Base-by-base conservation (phyloP, 2,113 vertebrate genomes). In the Onychostruthus taczanowskii region DNA sequence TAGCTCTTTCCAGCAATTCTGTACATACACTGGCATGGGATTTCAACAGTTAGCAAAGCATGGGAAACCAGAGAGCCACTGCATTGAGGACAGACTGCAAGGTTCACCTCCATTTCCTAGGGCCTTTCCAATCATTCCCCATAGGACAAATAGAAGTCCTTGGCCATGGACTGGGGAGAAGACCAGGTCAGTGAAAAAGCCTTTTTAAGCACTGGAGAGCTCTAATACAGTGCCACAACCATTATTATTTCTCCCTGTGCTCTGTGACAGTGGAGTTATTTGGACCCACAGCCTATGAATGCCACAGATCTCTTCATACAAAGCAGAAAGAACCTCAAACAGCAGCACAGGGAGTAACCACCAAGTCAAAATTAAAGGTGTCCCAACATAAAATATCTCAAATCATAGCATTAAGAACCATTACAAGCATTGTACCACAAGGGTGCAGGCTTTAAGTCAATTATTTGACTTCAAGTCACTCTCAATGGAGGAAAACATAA, bases 1-100 rank as follows among this genome's bases (percentile, higher is more conserved):
- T 6, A 53, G 41, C 37, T 49, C 63, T 39, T 70, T 62, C 23
- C 79, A 75, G 7, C 33, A 78, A 41, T 10, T 83, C 72, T 6
- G 26, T 18, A 49, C 4, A 1, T 14, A 9, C 6, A 33, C 53
- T 44, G 46, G 10, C 1, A 0, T 7, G 23, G n/a, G 47, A 67
- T 64, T 62, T 50, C 74, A 84, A 43, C 23, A 56, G 47, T 41
- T 7, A 52, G 74, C 30, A 73, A 73, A 69, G 33, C 56, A 44
- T 6, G 16, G 33, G 66, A 62, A 87, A 67, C 50, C 27, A 77
- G 53, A 55, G 28, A 67, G 52, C n/a, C 76, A n/a, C n/a, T n/a
- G n/a, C n/a, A n/a, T 4, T 43, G 50, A 72, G 31, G 50, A 77
- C 56, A 61, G 17, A 56, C 5, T 78, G 56, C 39, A 66, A 83